These are phyloP conservation scores for Scrobipalpa atriplicella DNA, from an alignment of 2,888 invertebrate genomes.

Conservation along the genomic window DNA sequence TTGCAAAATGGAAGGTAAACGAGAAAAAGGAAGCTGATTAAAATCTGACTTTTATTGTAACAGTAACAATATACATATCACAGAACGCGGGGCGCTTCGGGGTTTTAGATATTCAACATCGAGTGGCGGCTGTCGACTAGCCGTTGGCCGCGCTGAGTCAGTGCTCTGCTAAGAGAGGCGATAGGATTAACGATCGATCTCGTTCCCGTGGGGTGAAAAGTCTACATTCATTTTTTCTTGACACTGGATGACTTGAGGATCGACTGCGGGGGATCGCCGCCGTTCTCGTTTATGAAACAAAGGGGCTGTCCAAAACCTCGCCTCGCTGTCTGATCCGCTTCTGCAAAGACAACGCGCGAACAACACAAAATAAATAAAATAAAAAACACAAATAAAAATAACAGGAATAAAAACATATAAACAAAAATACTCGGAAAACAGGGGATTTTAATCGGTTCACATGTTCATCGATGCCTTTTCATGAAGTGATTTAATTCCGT, in stretches of 20 bases:
- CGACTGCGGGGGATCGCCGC: conserved; percentile 79
- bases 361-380: conserved; percentile 70
- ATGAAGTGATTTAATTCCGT: conserved; percentile 55
- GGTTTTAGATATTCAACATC: conserved; percentile 62
- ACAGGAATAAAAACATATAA: conserved; percentile 35
- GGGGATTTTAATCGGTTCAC: conserved; percentile 40
- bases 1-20: conserved; percentile 56
- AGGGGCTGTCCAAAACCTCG: conserved; percentile 92
- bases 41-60: conserved; percentile 77
- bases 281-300: conserved; percentile 84
- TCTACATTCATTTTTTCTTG: conserved; percentile 74
- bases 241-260: conserved; percentile 79
- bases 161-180: conserved; percentile 59
- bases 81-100: conserved; percentile 83
- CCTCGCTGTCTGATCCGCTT: conserved; percentile 82
- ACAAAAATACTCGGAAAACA: conserved; percentile 24
- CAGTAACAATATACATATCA: conserved; percentile 82
- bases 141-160: conserved; percentile 63
- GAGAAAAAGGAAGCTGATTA: conserved; percentile 63
- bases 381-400: conserved; percentile 43
- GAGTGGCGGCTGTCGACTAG: conserved; percentile 63
- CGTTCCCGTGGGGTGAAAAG: conserved; percentile 50
- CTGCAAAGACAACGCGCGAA: conserved; percentile 74
- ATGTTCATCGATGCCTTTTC: conserved; percentile 46
- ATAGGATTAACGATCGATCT: conserved; percentile 55